phyloP scores from a whole-genome alignment of 2,888 invertebrate species.

The Caenorhabditis doughertyi region DNA sequence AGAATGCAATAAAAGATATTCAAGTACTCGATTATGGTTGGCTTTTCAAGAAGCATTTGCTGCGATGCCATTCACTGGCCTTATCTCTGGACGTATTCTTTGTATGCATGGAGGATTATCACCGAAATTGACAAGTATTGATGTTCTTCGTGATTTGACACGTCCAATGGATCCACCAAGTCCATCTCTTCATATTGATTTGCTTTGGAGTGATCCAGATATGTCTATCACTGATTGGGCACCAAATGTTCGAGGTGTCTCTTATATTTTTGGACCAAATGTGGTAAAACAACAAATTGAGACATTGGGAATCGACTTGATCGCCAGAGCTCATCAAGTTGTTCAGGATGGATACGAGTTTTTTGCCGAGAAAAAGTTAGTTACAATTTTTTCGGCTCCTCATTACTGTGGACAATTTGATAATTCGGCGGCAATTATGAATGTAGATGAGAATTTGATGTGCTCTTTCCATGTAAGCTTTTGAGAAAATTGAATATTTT shows the following conservation, averaged over 20 bases:
- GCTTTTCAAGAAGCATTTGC: conserved; percentile 76
- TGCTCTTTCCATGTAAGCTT: conserved; percentile 77
- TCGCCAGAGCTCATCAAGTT: conserved; percentile 82
- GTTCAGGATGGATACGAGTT: conserved; percentile 86
- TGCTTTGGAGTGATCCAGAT: conserved; percentile 83
- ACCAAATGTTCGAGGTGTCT: conserved; percentile 84
- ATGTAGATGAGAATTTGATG: conserved; percentile 74
- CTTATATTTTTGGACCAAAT: conserved; percentile 85
- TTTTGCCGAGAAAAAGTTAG: conserved; percentile 83
- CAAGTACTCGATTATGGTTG: conserved; percentile 71
- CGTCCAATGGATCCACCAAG: conserved; percentile 80
- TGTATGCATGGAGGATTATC: conserved; percentile 77
- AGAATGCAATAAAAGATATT: conserved; percentile 75
- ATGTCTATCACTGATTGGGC: conserved; percentile 66
- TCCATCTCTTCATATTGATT: conserved; percentile 83
- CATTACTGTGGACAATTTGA: conserved; percentile 78
- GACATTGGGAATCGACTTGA: conserved; percentile 74
- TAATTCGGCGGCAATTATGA: conserved; percentile 79
- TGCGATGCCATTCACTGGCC: conserved; percentile 73
- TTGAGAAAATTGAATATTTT: neutral
- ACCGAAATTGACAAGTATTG: conserved; percentile 69
- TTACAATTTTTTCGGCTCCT: conserved; percentile 75
- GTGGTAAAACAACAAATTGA: conserved; percentile 83
- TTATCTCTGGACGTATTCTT: conserved; percentile 73
- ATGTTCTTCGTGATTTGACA: conserved; percentile 64